Evolutionary conservation across 1,140 invertebrate species (phyloP).

Genomic region (Monomorium pharaonis): DNA sequence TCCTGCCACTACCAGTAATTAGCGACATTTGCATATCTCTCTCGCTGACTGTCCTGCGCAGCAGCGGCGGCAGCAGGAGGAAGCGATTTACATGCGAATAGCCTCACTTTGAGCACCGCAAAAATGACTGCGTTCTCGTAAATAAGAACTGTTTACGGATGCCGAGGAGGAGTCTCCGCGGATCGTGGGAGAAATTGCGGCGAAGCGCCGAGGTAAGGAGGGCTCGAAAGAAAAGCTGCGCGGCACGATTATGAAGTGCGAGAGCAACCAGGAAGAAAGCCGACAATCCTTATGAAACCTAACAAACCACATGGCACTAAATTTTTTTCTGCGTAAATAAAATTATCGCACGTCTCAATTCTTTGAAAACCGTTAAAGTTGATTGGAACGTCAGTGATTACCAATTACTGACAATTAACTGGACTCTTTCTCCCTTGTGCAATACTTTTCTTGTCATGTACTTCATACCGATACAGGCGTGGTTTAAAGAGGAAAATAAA

Average conservation of each 20-base stretch:
- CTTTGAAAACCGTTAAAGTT: not conserved
- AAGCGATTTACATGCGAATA: conserved; percentile 83
- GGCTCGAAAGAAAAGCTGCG: not conserved
- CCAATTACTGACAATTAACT: conserved; percentile 1
- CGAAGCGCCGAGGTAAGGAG: not conserved
- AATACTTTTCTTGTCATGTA: not conserved
- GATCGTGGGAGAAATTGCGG: conserved; percentile 18
- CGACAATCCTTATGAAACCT: not conserved
- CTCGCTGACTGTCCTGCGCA: conserved; percentile 58
- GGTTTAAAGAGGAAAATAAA: not conserved
- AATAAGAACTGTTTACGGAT: conserved; percentile 77
- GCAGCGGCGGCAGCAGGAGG: conserved; percentile 27
- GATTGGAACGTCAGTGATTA: not conserved
- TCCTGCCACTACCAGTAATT: conserved; percentile 81
- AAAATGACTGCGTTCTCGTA: conserved; percentile 72
- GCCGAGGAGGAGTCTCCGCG: not conserved
- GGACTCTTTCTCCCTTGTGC: not conserved
- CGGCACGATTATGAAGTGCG: conserved; percentile 48
- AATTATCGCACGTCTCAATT: not conserved
- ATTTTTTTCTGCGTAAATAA: not conserved
- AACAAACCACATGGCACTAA: not conserved
- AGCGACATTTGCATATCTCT: conserved; percentile 83
- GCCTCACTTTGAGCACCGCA: conserved; percentile 57
- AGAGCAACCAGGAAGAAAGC: not conserved
- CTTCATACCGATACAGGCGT: not conserved